Percentiles rank a stretch among this genome's conserved stretches.
phyloP scores from a whole-genome alignment of 2,888 invertebrate species.

The Pristionchus japonicus region DNA sequence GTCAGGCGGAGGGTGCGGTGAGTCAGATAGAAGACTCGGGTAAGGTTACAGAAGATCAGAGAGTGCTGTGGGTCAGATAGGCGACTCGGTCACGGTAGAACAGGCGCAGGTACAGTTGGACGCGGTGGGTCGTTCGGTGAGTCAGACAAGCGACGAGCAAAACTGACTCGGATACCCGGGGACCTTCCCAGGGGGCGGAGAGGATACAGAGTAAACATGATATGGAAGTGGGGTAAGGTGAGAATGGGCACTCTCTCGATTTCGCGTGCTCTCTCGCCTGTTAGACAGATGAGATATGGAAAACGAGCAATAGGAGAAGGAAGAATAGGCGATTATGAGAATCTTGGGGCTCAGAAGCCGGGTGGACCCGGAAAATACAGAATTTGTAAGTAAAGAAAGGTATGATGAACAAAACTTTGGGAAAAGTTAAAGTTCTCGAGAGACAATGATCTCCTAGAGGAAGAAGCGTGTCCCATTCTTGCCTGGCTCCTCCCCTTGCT shows the following conservation, averaged over 20 bases:
- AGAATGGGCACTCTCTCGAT: neutral
- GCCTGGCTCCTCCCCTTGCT: neutral
- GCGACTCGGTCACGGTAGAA: neutral
- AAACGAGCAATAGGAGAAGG: constrained; percentile 35
- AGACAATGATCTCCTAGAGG: neutral
- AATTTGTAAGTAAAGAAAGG: too few relatives aligned
- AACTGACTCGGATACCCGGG: neutral
- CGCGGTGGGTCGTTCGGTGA: neutral
- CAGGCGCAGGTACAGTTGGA: too few relatives aligned
- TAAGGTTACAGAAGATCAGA: neutral
- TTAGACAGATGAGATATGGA: constrained; percentile 20
- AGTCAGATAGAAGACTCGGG: neutral
- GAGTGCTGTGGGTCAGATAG: neutral
- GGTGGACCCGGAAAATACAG: constrained; percentile 12
- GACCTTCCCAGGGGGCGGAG: neutral
- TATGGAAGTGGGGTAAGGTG: neutral
- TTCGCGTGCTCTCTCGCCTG: neutral
- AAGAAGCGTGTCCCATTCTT: too few relatives aligned
- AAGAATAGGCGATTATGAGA: constrained; percentile 45
- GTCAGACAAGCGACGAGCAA: neutral
- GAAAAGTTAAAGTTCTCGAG: neutral
- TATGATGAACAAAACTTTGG: too few relatives aligned
- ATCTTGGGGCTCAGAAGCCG: too few relatives aligned
- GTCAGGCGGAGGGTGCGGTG: neutral
- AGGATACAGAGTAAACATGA: neutral